Percentiles rank a stretch among this genome's conserved stretches.
Evolutionary conservation across 2,888 invertebrate species (phyloP).

Genomic region (Antitype chi): DNA sequence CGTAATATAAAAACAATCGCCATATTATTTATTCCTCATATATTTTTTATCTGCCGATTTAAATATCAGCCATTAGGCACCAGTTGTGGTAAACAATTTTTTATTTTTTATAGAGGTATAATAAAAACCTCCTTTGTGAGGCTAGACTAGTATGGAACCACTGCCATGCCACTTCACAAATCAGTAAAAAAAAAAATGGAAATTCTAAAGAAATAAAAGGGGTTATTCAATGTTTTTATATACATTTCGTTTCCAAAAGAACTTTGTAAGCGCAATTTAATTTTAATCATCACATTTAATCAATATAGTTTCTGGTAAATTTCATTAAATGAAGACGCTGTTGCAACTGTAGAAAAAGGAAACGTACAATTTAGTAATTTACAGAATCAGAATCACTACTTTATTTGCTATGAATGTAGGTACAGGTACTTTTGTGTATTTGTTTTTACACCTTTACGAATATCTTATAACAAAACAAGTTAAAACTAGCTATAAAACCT

Average conservation of each 20-base stretch:
- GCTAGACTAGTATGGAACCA: background rate
- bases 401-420: too few species aligned
- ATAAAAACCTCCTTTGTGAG: too few species aligned
- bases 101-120: background rate
- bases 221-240: too few species aligned
- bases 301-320: background rate
- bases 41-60: background rate
- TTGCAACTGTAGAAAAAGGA: background rate
- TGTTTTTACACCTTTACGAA: background rate
- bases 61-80: too few species aligned
- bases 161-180: background rate
- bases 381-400: too few species aligned
- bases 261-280: background rate
- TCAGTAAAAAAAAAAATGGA: background rate
- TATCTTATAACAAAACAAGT: too few species aligned
- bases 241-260: background rate
- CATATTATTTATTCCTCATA: background rate
- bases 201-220: background rate
- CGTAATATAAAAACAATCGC: background rate
- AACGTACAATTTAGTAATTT: background rate
- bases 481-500: too few species aligned
- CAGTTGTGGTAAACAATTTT: background rate
- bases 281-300: background rate
- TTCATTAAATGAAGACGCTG: background rate
- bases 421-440: too few species aligned